Percentiles rank a stretch among this genome's conserved stretches.
These are phyloP conservation scores for Iguana delicatissima DNA, from an alignment of 2,797 vertebrate species.

Conservation along the genomic window DNA sequence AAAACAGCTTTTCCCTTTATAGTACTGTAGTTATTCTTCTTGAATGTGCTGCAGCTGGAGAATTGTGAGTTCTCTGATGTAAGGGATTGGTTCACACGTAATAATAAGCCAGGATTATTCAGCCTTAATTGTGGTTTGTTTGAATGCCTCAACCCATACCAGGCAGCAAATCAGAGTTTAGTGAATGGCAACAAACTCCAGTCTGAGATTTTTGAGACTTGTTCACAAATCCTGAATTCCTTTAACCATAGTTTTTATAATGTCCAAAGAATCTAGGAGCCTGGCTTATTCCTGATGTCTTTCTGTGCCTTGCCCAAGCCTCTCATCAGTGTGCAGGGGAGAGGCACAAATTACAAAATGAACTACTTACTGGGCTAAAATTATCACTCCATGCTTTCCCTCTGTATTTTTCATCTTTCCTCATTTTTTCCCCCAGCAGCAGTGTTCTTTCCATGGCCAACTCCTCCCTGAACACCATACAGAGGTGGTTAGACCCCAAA, in stretches of 20 bases:
- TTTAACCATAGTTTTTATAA: background rate
- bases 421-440: background rate
- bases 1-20: background rate
- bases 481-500: background rate
- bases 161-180: background rate
- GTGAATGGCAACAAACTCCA: background rate
- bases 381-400: background rate
- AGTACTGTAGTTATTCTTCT: background rate
- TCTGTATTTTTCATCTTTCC: background rate
- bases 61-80: background rate
- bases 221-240: background rate
- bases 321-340: background rate
- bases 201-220: background rate
- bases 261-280: background rate
- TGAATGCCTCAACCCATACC: background rate
- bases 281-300: too few species aligned
- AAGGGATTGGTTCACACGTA: background rate
- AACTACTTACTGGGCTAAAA: background rate
- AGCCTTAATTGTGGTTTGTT: background rate
- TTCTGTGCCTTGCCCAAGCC: background rate
- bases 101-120: background rate
- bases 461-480: background rate
- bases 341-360: background rate
- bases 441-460: background rate
- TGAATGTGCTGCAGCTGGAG: background rate